Base-by-base conservation (phyloP, 2,113 vertebrate species). In the Leucoraja erinaceus region DNA sequence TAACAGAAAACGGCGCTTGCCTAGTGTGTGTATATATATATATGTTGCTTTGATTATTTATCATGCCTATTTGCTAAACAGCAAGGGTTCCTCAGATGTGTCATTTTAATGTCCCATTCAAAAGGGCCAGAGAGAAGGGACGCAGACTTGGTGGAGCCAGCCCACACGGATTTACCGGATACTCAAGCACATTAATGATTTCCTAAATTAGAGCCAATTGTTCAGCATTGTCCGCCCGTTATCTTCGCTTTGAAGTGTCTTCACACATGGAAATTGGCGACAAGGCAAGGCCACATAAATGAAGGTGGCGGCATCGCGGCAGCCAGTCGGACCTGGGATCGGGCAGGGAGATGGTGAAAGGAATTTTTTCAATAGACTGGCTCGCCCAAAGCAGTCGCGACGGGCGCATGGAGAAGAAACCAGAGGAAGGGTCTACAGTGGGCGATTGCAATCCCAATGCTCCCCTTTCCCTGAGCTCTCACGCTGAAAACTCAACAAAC, bases 171-270 rank as follows among this genome's bases (percentile, higher is more conserved):
- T 90, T 90, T 90, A n/a, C 88, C 88, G 88, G 88, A 90, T 90
- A 90, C 88, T 68, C 63, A 16, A 90, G 63, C 63, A 90, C 88
- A 90, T 90, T 90, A 90, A 90, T 70, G 88, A 90, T 90, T 90
- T 66, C 61, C 88, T 90, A 90, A 90, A 90, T 90, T 70, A 90
- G 31, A 90, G 63, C 88, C 88, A 90, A 90, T 90, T 90, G 88
- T 90, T 70, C 31, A 18, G 63, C 66, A 90, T 90, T 90, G 88
- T 90, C 88, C 33, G 88, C 20, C 88, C 88, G 88, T 70, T 90
- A 90, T 90, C 88, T 90, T 90, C 25, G 16, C 88, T 90, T 90
- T 90, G 88, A 90, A 90, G 88, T 90, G n/a, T 90, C 31, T 90
- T 90, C 88, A 90, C 88, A 90, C 88, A 90, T 90, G 88, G 88